These are phyloP conservation scores for Pipa parva DNA, from an alignment of 2,113 vertebrate species.

Conservation along the genomic window DNA sequence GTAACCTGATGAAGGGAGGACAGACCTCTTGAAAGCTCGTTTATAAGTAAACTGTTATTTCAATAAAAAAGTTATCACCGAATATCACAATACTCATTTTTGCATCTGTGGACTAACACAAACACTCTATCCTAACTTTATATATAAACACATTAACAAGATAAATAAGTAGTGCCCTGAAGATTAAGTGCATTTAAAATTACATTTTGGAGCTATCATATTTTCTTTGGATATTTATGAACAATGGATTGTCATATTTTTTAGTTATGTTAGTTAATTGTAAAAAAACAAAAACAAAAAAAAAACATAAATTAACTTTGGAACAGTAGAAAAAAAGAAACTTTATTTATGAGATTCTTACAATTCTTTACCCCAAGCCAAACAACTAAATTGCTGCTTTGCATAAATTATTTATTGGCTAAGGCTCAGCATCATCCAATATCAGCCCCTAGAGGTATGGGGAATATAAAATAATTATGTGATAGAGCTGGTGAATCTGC, in stretches of 20 bases:
- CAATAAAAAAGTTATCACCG: no score
- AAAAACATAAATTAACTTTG: slow-evolving; percentile 80
- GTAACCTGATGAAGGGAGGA: no score
- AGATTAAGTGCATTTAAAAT: neutral
- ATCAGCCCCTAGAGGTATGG: slow-evolving; percentile 77
- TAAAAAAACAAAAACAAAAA: no score
- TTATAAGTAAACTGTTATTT: no score
- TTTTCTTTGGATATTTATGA: slow-evolving; percentile 76
- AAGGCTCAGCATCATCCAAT: slow-evolving; percentile 84
- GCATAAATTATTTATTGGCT: slow-evolving; percentile 97
- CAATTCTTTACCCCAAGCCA: slow-evolving; percentile 86
- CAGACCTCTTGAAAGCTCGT: no score
- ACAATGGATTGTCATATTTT: slow-evolving; percentile 70
- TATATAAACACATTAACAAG: no score
- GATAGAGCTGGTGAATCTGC: slow-evolving; percentile 70
- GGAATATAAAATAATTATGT: slow-evolving; percentile 85
- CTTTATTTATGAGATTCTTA: slow-evolving; percentile 89
- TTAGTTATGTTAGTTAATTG: slow-evolving; percentile 80
- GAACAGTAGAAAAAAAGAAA: slow-evolving; percentile 73
- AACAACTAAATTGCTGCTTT: slow-evolving; percentile 96
- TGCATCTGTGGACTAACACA: no score
- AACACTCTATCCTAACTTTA: no score
- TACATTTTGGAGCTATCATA: no score
- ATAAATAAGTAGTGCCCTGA: neutral
- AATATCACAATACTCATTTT: no score